Conservation (phyloP, 2,113 vertebrate species). For the Sterna hirundo region DNA sequence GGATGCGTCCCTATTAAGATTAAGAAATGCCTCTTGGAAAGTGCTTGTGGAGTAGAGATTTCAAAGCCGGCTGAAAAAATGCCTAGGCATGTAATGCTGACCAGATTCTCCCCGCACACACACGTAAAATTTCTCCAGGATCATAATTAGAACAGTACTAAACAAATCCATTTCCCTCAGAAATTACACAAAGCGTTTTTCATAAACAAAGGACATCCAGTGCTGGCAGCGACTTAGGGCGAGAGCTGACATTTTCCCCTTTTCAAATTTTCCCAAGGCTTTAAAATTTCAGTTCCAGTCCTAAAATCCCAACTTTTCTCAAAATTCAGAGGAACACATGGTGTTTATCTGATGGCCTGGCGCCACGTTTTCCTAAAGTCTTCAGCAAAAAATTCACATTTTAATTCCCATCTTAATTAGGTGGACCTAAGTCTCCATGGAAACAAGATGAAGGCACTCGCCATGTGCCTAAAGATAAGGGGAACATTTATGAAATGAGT, state of each 20-base stretch:
- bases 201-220: neutral
- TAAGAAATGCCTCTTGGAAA: neutral
- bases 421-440: neutral
- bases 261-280: neutral
- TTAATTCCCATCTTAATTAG: neutral
- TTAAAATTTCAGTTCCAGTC: neutral
- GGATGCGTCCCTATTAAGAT: neutral
- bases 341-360: neutral
- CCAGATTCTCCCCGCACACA: neutral
- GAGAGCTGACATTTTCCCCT: neutral
- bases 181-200: neutral
- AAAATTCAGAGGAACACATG: neutral
- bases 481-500: neutral
- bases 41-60: neutral
- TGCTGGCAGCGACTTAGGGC: neutral
- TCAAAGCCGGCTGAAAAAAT: neutral
- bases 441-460: neutral
- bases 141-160: neutral
- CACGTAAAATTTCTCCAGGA: neutral
- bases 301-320: neutral
- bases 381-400: neutral
- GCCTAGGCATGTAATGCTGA: neutral
- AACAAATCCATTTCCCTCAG: neutral
- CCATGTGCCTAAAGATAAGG: neutral
- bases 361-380: neutral